A percentile compares a stretch with the other conserved stretches of the same genome.
Evolutionary conservation across 2,113 vertebrate species (phyloP).

Genomic region (Corythoichthys haematopterus): DNA sequence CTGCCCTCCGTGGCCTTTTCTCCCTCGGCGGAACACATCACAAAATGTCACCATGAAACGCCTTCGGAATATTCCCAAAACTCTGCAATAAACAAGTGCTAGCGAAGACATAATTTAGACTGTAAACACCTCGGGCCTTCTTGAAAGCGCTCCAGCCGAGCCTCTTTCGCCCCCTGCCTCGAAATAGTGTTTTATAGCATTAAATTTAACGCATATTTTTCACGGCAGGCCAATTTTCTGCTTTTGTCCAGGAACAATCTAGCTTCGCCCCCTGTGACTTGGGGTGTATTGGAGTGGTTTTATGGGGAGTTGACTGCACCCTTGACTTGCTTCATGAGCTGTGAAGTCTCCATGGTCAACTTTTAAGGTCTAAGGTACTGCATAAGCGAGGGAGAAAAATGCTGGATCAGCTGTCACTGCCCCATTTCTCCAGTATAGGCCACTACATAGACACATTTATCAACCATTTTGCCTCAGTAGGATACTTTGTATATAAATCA

Average conservation of each 20-base stretch:
- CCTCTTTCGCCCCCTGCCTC: conserved; percentile 4
- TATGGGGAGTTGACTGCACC: conserved; percentile 39
- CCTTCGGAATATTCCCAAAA: conserved; percentile 48
- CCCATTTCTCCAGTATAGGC: neutral
- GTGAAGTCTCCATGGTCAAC: conserved; percentile 50
- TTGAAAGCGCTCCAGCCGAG: neutral
- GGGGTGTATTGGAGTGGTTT: conserved; percentile 31
- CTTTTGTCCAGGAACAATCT: conserved; percentile 20
- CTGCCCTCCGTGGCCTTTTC: conserved; percentile 56
- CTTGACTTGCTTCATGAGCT: conserved; percentile 58
- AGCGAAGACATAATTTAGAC: conserved; percentile 37
- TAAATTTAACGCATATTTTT: conserved; percentile 46
- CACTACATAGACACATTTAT: neutral
- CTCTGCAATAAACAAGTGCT: conserved; percentile 47
- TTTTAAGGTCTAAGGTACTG: conserved; percentile 33
- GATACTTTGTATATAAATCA: neutral
- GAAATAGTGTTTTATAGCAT: conserved; percentile 45
- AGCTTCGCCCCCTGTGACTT: conserved; percentile 22
- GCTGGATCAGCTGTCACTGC: conserved; percentile 33
- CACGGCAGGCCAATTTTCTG: conserved; percentile 6
- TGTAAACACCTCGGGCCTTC: conserved; percentile 40
- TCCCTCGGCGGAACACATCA: conserved; percentile 51
- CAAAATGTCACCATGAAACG: conserved; percentile 59
- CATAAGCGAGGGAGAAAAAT: conserved; percentile 28
- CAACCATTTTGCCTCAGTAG: neutral